phyloP scores from a whole-genome alignment of 2,888 invertebrate genomes.

The Dusona sp. region DNA sequence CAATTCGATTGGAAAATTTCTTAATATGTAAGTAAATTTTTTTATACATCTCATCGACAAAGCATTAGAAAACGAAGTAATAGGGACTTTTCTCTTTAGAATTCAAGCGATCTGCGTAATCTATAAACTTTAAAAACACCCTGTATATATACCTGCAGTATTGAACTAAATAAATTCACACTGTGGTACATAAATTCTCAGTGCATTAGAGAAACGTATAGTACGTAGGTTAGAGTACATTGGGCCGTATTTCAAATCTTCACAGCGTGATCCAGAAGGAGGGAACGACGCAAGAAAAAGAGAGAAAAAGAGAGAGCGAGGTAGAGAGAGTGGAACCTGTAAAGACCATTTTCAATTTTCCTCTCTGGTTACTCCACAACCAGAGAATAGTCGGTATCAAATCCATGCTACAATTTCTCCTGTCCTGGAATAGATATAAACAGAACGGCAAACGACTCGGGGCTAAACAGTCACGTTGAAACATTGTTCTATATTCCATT shows the following conservation, averaged over 20 bases:
- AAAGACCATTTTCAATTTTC: slow-evolving; percentile 62
- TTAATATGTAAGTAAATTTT: neutral
- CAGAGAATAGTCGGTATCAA: slow-evolving; percentile 4
- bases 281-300: slow-evolving; percentile 10
- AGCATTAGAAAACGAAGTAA: neutral
- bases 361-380: slow-evolving; percentile 47
- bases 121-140: neutral
- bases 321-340: slow-evolving; percentile 10
- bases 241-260: slow-evolving; percentile 62
- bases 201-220: slow-evolving; percentile 52
- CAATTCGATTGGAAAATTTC: neutral
- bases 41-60: neutral
- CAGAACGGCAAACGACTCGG: slow-evolving; percentile 26
- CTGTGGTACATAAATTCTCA: slow-evolving; percentile 46
- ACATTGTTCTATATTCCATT: slow-evolving; percentile 37
- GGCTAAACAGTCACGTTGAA: slow-evolving; percentile 50
- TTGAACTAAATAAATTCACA: slow-evolving; percentile 15
- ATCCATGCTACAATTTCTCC: slow-evolving; percentile 22
- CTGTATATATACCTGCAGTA: neutral
- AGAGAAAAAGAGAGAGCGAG: slow-evolving; percentile 2
- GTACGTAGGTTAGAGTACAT: slow-evolving; percentile 39
- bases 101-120: neutral
- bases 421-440: slow-evolving; percentile 27
- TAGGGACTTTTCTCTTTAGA: neutral
- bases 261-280: slow-evolving; percentile 22